Evolutionary conservation across 1,140 invertebrate species (phyloP).

Genomic region (Papilio aristodemus): DNA sequence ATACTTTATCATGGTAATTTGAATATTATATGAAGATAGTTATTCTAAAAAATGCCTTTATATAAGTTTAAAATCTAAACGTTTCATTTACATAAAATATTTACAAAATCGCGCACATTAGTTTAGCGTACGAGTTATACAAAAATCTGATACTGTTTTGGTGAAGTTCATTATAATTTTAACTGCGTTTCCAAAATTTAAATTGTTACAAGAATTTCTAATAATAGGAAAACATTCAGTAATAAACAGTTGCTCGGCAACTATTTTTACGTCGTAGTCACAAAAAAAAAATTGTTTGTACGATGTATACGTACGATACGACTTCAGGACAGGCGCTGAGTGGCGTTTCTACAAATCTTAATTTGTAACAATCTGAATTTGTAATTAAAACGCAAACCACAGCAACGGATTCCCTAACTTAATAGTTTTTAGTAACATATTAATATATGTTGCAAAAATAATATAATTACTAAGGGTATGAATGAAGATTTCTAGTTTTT

Average conservation of each 20-base stretch:
- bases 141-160: slow-evolving; percentile 12
- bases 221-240: slow-evolving; percentile 5
- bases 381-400: neutral
- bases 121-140: neutral
- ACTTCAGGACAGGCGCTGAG: too few species aligned
- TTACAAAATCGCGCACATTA: neutral
- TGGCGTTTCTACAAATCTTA: too few species aligned
- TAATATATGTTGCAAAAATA: too few species aligned
- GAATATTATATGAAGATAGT: slow-evolving; percentile 24
- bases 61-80: slow-evolving; percentile 6
- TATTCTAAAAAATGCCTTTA: slow-evolving; percentile 25
- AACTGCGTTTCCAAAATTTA: neutral
- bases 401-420: too few species aligned
- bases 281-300: neutral
- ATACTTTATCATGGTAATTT: slow-evolving; percentile 34
- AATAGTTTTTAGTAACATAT: too few species aligned
- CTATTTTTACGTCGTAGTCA: neutral
- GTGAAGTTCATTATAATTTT: slow-evolving; percentile 5
- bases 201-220: slow-evolving; percentile 12
- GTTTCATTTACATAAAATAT: slow-evolving; percentile 1
- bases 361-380: neutral
- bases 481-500: too few species aligned
- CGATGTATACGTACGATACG: too few species aligned
- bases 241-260: slow-evolving; percentile 30
- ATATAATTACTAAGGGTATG: too few species aligned